Percentiles rank a stretch among this genome's conserved stretches.
Evolutionary conservation across 2,797 vertebrate genomes (phyloP).

Genomic region (Microctenopoma stevenorrisi): DNA sequence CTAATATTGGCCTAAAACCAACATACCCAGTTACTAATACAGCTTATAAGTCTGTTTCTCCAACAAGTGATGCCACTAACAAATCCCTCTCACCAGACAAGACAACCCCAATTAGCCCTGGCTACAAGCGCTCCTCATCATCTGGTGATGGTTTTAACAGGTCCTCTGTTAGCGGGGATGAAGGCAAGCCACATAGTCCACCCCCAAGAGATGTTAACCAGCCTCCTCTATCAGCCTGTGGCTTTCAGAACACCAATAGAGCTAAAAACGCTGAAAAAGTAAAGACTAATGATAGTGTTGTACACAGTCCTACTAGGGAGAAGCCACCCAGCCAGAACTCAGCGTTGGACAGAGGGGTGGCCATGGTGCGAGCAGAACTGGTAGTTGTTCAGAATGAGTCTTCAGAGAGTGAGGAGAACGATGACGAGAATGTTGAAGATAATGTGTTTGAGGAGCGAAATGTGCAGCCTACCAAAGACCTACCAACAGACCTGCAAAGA

Average conservation of each 20-base stretch:
- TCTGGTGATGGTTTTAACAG: conserved; percentile 68
- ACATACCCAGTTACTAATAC: conserved; percentile 47
- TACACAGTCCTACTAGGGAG: conserved; percentile 47
- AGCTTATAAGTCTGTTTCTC: conserved; percentile 56
- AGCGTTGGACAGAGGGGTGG: conserved; percentile 61
- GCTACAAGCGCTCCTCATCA: conserved; percentile 64
- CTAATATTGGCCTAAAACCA: conserved; percentile 57
- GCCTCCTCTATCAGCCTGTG: conserved; percentile 50
- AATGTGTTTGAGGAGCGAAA: conserved; percentile 74
- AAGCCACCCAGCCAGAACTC: conserved; percentile 58
- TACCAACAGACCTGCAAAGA: conserved; percentile 30
- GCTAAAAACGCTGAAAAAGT: conserved; percentile 59
- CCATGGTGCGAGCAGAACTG: conserved; percentile 83
- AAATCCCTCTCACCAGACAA: conserved; percentile 71
- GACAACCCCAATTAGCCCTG: conserved; percentile 42
- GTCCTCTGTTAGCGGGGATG: conserved; percentile 64
- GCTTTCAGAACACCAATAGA: conserved; percentile 57
- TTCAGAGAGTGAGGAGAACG: conserved; percentile 85
- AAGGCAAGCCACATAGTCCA: conserved; percentile 60
- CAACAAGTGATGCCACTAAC: conserved; percentile 51
- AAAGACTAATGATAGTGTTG: conserved; percentile 50
- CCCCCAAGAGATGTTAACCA: conserved; percentile 70
- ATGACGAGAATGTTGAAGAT: conserved; percentile 74
- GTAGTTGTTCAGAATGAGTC: conserved; percentile 88
- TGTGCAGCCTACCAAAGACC: conserved; percentile 39